These are phyloP conservation scores for Petrocephalus microphthalmus DNA, from an alignment of 2,113 vertebrate species.

Conservation along the genomic window DNA sequence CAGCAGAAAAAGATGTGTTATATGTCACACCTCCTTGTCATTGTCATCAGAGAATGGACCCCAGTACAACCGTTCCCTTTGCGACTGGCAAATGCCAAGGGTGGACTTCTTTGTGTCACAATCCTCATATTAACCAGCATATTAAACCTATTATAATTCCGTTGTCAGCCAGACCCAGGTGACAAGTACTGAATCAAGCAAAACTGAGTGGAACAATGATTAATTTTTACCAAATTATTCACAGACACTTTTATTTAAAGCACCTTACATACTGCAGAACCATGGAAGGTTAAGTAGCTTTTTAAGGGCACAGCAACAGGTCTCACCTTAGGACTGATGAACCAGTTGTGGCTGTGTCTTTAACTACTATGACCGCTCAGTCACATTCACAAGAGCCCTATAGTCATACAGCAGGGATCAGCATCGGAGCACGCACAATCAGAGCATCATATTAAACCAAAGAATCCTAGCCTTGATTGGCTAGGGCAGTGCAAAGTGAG, in stretches of 20 bases:
- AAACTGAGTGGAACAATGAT: neutral
- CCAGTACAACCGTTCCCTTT: neutral
- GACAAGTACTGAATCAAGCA: neutral
- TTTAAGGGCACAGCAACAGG: neutral
- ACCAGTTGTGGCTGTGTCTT: neutral
- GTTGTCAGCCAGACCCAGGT: neutral
- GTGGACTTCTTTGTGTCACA: neutral
- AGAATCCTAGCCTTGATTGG: neutral
- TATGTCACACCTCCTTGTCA: conserved; percentile 16
- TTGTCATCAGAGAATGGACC: neutral
- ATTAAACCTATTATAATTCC: neutral
- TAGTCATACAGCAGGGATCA: neutral
- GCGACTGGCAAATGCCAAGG: neutral
- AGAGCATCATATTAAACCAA: neutral
- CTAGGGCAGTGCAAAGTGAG: neutral
- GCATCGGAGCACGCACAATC: neutral
- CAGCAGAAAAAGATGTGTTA: neutral
- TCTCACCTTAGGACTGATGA: neutral
- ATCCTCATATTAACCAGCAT: neutral
- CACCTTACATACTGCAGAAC: neutral
- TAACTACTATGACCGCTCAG: neutral
- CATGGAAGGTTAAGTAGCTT: neutral
- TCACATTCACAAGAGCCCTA: neutral
- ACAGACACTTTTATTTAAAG: neutral
- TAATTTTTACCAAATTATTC: neutral